These are phyloP conservation scores for Fissipunctia ypsillon DNA, from an alignment of 2,888 invertebrate species.

Conservation along the genomic window DNA sequence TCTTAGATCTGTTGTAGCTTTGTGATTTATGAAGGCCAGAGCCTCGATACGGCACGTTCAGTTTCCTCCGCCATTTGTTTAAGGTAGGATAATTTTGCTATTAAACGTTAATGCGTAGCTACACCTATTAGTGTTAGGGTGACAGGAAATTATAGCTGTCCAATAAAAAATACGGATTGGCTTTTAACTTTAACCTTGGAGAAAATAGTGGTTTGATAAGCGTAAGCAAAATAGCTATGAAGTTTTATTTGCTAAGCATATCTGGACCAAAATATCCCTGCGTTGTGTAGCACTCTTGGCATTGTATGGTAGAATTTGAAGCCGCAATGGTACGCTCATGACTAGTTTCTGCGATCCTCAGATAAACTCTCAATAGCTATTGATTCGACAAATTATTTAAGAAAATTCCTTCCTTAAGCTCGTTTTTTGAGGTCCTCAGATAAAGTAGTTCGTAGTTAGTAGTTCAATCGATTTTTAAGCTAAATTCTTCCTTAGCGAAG, in stretches of 20 bases:
- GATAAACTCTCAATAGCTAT: no score
- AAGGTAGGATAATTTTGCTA: constrained; percentile 46
- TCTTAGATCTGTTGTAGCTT: constrained; percentile 78
- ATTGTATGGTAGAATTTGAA: no score
- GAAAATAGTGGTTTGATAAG: constrained; percentile 15
- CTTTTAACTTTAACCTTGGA: constrained; percentile 41
- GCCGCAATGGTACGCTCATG: no score
- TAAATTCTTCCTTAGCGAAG: no score
- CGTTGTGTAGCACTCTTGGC: no score
- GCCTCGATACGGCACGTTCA: constrained; percentile 64
- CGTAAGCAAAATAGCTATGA: neutral
- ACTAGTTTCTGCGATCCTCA: no score
- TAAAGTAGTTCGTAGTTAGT: no score
- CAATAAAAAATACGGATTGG: constrained; percentile 45
- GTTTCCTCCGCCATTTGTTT: constrained; percentile 33
- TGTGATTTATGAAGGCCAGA: constrained; percentile 80
- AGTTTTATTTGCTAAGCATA: constrained; percentile 8
- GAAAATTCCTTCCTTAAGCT: no score
- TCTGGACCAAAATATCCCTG: no score
- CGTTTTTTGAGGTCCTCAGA: no score
- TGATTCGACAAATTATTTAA: no score
- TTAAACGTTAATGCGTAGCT: constrained; percentile 46
- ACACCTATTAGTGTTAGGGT: constrained; percentile 42
- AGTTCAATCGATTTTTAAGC: no score
- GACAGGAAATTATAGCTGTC: constrained; percentile 54